These are phyloP conservation scores for Therioaphis trifolii DNA, from an alignment of 2,888 invertebrate species.

Conservation along the genomic window DNA sequence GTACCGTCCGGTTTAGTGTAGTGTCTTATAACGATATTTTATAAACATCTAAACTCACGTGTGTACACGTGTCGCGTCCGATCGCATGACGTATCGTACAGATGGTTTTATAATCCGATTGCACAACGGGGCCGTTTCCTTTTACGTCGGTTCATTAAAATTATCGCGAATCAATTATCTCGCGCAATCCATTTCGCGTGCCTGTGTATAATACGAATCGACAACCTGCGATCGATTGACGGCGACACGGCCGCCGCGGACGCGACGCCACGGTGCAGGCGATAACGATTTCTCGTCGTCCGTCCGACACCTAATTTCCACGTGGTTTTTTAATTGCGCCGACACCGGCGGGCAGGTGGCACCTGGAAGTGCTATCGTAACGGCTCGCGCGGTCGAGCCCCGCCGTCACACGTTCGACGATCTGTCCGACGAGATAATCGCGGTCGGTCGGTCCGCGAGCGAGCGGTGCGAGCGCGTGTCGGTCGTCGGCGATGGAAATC, in stretches of 20 bases:
- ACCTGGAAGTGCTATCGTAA: background rate
- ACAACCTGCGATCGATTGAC: constrained; percentile 31
- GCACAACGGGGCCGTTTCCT: constrained; percentile 22
- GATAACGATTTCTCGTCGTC: constrained; percentile 23
- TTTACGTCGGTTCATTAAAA: constrained; percentile 16
- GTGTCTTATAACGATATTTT: no score
- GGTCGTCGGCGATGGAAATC: background rate
- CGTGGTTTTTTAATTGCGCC: background rate
- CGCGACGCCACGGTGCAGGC: background rate
- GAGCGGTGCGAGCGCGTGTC: background rate
- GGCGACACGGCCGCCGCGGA: constrained; percentile 2
- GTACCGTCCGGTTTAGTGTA: no score
- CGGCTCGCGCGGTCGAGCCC: no score
- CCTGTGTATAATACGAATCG: background rate
- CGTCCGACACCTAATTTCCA: constrained; percentile 51
- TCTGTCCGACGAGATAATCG: no score
- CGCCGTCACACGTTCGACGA: no score
- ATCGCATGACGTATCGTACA: background rate
- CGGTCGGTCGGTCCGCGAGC: no score
- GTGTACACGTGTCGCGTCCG: no score
- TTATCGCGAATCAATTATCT: constrained; percentile 41
- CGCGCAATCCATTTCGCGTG: constrained; percentile 21
- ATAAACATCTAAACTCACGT: no score
- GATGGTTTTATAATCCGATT: constrained; percentile 41
- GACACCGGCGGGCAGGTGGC: constrained; percentile 26